Conservation (phyloP, 2,888 invertebrate species). For the Thereva unica region DNA sequence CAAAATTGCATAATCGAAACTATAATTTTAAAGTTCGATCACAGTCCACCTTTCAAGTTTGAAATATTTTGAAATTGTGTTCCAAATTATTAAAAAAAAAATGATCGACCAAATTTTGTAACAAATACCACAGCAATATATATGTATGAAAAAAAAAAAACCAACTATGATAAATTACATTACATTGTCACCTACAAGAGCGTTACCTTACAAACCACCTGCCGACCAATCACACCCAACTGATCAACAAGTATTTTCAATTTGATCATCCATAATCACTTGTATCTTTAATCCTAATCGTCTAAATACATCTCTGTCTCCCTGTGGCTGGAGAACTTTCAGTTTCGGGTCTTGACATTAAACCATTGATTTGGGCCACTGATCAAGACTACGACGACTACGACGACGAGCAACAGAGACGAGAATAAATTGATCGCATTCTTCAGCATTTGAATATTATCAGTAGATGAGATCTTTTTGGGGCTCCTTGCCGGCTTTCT, state of each 20-base stretch:
- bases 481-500: constrained; percentile 3
- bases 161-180: background rate
- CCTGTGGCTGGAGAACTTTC: no score
- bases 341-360: constrained; percentile 19
- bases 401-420: background rate
- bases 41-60: no score
- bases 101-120: no score
- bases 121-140: no score
- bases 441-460: constrained; percentile 31
- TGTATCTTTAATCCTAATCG: constrained; percentile 23
- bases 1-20: no score
- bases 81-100: no score
- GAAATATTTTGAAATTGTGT: no score
- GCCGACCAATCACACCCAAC: constrained; percentile 10
- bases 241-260: constrained; percentile 29
- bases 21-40: no score
- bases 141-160: no score
- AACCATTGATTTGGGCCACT: constrained; percentile 19
- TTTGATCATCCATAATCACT: constrained; percentile 13
- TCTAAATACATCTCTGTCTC: background rate
- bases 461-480: constrained; percentile 28
- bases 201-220: constrained; percentile 12
- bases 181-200: constrained; percentile 14
- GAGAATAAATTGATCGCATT: constrained; percentile 25
- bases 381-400: constrained; percentile 11